Evolutionary conservation across 2,888 invertebrate genomes (phyloP).

Genomic region (Thysanoteuthis rhombus): DNA sequence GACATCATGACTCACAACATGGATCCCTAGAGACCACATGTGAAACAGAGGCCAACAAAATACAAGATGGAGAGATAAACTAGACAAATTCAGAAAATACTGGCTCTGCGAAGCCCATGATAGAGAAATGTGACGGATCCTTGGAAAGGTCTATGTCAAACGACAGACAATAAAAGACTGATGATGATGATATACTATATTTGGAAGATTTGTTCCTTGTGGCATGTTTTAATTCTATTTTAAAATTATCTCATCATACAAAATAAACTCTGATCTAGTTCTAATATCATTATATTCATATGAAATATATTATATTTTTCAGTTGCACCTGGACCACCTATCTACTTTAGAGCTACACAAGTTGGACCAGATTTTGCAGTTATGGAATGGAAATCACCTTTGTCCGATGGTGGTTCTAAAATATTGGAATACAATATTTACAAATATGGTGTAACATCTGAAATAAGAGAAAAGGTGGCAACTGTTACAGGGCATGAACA

Average conservation of each 20-base stretch:
- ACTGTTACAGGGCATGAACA: slow-evolving; percentile 36
- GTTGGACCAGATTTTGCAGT: slow-evolving; percentile 50
- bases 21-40: no score
- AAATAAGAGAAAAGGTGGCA: slow-evolving; percentile 35
- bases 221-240: not conserved
- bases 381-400: slow-evolving; percentile 63
- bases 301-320: slow-evolving; percentile 39
- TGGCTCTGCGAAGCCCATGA: no score
- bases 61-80: no score
- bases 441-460: slow-evolving; percentile 38
- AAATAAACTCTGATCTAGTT: not conserved
- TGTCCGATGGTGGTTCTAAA: slow-evolving; percentile 55
- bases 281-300: slow-evolving; percentile 38
- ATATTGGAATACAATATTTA: slow-evolving; percentile 47
- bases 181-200: no score
- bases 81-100: no score
- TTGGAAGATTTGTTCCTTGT: no score
- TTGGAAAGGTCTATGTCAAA: no score
- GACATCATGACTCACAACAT: no score
- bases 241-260: not conserved
- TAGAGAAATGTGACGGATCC: no score
- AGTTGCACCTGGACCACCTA: slow-evolving; percentile 60
- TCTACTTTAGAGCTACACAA: slow-evolving; percentile 53
- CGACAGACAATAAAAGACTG: no score
- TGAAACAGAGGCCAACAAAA: no score